Base-by-base conservation (phyloP, 2,797 vertebrate genomes). In the Spinus olivaceus region DNA sequence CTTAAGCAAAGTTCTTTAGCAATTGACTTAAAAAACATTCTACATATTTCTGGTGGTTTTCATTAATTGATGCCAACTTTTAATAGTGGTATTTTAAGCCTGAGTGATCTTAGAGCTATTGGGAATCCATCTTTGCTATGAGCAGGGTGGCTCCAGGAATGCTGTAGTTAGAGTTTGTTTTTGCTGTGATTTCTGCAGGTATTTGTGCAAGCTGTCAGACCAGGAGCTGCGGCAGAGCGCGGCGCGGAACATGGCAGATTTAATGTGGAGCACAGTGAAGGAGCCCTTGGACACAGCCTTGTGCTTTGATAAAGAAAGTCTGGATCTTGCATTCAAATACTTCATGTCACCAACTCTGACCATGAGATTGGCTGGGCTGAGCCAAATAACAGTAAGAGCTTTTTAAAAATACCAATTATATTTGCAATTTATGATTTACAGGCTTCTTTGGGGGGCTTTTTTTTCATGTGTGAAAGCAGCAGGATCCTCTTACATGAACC, bases 221-320 rank as follows among this genome's bases (percentile, higher is more conserved):
- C 99, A 99, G 98, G 99, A 99, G 96, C 98, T 99, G 97, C 98
- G 99, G 39, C 99, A 99, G 97, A 99, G 99, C 25, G 99, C 99
- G 2, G 99, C 99, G 6, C 98, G 99, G 81, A 99, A 99, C 98
- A 99, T 99, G 99, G 99, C 99, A 59, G 99, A 99, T 98, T 98
- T 99, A 95, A 99, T 99, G 99, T 99, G 99, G 99, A 99, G 99
- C 98, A 99, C 99, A 63, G 99, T 99, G 96, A 99, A 99, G 98
- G 99, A 99, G 91, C 99, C 99, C 5, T 97, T 99, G 98, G 99
- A 99, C 97, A 99, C 99, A 74, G 98, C 99, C 6, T 98, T 99
- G 97, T 99, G 99, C 97, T 99, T 99, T 94, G 99, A 99, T 97
- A 99, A 99, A 98, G 99, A 99, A 97, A 99, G 99, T 95, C 98